Evolutionary conservation across 2,797 vertebrate genomes (phyloP), one percentile per base, ranked within the genome.

Genomic region (Xyrichtys novacula): DNA sequence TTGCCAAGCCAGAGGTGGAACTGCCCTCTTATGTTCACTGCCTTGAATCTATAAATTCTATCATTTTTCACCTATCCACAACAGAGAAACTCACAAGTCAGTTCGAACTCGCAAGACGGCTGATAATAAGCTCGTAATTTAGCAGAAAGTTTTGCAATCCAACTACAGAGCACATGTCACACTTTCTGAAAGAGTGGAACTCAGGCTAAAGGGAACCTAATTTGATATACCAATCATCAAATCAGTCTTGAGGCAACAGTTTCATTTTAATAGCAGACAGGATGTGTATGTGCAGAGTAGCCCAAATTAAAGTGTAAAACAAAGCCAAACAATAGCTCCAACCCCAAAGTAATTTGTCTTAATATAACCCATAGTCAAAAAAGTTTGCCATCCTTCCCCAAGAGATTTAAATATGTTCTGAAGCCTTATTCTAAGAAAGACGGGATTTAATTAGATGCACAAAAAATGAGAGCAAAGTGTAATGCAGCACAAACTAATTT

Each of bases 401-500:
- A 76, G 69, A 86, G 76, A 88, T 74, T 85, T 80, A 60, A 87
- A 85, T 71, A 78, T 82, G 71, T 85, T 89, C 80, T 72, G 61
- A 83, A 82, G 83, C 67, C 68, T 70, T 87, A 87, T 87, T 70
- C 70, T 78, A 85, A 80, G 75, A 86, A 85, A 87, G 81, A 89
- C 71, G 60, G 74, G 60, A 87, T 84, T 86, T 89, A 89, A 90
- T 89, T 90, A 89, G 73, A 85, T 82, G 76, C 80, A 83, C 81
- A 89, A 77, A 81, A 85, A 90, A 85, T 84, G 74, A 86, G 87
- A 88, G 80, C 80, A 88, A 77, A 81, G 66, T 79, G 68, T 85
- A 86, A 88, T 78, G 85, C 83, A 87, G 85, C 83, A 86, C 78
- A 86, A 91, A 89, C 86, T 88, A 84, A 92, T 91, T 88, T 85